A percentile compares a stretch with the other conserved stretches of the same genome.
Conservation (phyloP, 2,113 vertebrate species). For the Calypte anna region DNA sequence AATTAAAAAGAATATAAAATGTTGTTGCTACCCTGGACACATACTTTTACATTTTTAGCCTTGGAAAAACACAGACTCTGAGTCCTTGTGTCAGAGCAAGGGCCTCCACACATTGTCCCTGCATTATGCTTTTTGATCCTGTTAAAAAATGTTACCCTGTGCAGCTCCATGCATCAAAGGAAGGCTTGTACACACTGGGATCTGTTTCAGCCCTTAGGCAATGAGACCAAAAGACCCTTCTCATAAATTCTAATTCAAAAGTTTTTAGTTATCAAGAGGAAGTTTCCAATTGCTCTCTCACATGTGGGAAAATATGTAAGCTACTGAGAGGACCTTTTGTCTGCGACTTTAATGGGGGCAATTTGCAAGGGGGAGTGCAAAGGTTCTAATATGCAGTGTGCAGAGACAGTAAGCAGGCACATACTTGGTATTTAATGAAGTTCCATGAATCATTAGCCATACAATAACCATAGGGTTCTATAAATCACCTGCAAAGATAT, state of each 20-base stretch:
- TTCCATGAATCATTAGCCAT: slow-evolving; percentile 68
- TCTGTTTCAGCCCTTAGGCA: slow-evolving; percentile 73
- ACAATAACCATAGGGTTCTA: slow-evolving; percentile 47
- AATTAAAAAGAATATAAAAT: slow-evolving; percentile 70
- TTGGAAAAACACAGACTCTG: slow-evolving; percentile 51
- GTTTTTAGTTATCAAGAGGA: slow-evolving; percentile 78
- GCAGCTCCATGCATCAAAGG: slow-evolving; percentile 65
- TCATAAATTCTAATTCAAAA: slow-evolving; percentile 78
- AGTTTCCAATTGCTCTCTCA: slow-evolving; percentile 80
- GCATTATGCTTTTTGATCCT: slow-evolving; percentile 72
- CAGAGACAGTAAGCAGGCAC: slow-evolving; percentile 72
- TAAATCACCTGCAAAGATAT: slow-evolving; percentile 63
- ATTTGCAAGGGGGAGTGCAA: slow-evolving; percentile 70
- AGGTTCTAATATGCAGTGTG: slow-evolving; percentile 74
- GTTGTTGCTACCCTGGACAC: slow-evolving; percentile 39
- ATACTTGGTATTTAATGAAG: slow-evolving; percentile 74
- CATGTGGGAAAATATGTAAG: slow-evolving; percentile 80
- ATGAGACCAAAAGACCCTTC: slow-evolving; percentile 73
- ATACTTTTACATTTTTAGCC: slow-evolving; percentile 59
- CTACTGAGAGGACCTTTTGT: slow-evolving; percentile 81
- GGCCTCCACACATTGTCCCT: slow-evolving; percentile 72
- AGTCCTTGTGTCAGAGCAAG: slow-evolving; percentile 64
- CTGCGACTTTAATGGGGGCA: slow-evolving; percentile 72
- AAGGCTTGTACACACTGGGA: slow-evolving; percentile 63
- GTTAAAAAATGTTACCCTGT: slow-evolving; percentile 74